Base-by-base conservation (phyloP, 2,888 invertebrate species). In the Calameuta filiformis region DNA sequence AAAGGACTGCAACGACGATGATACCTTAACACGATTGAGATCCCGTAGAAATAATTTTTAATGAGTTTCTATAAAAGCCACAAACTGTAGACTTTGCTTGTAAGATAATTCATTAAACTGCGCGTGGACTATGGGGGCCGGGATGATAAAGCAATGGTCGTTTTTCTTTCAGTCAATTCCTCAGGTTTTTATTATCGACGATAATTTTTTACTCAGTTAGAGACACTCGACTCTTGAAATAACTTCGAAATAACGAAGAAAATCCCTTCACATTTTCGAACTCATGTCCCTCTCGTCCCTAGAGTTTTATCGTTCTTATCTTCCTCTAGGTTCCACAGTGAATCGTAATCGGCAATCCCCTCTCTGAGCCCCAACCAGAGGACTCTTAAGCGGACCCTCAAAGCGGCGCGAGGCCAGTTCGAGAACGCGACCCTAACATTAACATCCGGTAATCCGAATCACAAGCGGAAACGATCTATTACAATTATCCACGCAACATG, bases 401-500 rank as follows among this genome's bases (percentile, higher is more conserved):
- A 86, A 86, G 88, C 89, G 85, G 87, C 87, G 90, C 89, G 88
- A 88, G 87, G 89, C 90, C 90, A 90, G 90, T 90, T 85, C 88
- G 89, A 90, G 90, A 90, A 90, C 90, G 90, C 89, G 90, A 90
- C 86, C 89, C 90, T 90, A 89, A 90, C 90, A 88, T 86, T 88
- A 88, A 89, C 90, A 88, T 90, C 90, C 90, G 89, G 89, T 88
- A 85, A 85, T 87, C 84, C 83, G 85, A 87, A 85, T 89, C 89
- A 87, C 87, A 86, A 90, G 88, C 89, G 87, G 87, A 88, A 89
- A 86, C 85, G 78, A 56, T 78, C 75, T 69, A 83, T 79, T 77
- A 80, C 81, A 83, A 87, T 86, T 85, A 83, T 83, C 81, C 83
- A 85, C 92, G 89, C 89, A 91, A 83, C 84, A 90, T 93, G 90